Base-by-base conservation (phyloP, 2,113 vertebrate genomes). In the Archocentrus centrarchus region DNA sequence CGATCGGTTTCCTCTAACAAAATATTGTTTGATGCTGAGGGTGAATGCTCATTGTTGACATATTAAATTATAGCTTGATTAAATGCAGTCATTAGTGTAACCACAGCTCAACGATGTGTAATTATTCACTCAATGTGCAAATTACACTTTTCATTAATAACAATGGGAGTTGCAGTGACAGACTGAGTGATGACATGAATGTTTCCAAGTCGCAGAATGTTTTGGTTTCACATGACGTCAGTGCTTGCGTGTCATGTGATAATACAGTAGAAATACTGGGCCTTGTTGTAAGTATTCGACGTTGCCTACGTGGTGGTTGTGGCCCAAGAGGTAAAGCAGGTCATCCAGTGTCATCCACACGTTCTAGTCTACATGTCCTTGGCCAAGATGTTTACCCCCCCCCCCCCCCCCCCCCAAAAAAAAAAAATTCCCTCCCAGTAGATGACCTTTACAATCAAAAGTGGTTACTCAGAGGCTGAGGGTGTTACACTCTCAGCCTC, bases 121-220 rank as follows among this genome's bases (percentile, higher is more conserved):
- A 79, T 81, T 80, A 83, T 35, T 44, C 11, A 27, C 27, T 70
- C 66, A 50, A 13, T 14, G 64, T 13, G 60, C 44, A 81, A 75
- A 83, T 81, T 39, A 80, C 70, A 63, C 44, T 62, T 58, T 82
- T 66, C 68, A 83, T 77, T 55, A 73, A 57, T 80, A 35, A 89
- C 62, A 66, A 53, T 68, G 20, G 13, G 14, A 81, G 73, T 62
- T 39, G 77, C n/a, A 15, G 24, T 62, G 75, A 64, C 79, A 59
- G 50, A 35, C 1, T 82, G 70, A 62, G 44, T 62, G 57, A 80
- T 58, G 35, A 64, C 0, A 0, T 58, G 41, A 79, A 37, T 1
- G 20, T 11, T 17, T 75, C 27, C 6, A 37, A 30, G 24, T 70
- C 24, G 20, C 24, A 35, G 11, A 64, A 39, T 13, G 44, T 57